Percentiles rank a stretch among this genome's conserved stretches.
Conservation (phyloP, 2,888 invertebrate genomes). For the Patella depressa region DNA sequence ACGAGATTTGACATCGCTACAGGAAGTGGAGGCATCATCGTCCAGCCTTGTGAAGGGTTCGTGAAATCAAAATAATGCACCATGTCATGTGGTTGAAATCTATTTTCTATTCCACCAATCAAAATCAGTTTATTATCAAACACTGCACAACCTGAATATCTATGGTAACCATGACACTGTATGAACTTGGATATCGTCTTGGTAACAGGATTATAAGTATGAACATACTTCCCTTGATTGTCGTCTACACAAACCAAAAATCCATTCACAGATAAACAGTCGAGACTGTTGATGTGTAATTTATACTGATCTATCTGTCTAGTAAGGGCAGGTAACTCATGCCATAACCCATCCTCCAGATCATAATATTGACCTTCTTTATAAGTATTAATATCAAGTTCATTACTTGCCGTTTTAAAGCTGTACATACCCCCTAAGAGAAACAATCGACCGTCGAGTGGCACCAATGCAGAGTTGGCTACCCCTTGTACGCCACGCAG, state of each 20-base stretch:
- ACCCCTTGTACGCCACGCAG: conserved; percentile 26
- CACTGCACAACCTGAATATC: conserved; percentile 26
- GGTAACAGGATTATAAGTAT: conserved; percentile 31
- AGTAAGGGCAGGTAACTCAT: conserved; percentile 21
- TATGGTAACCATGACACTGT: conserved; percentile 31
- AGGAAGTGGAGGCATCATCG: conserved; percentile 26
- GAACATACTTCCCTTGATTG: conserved; percentile 20
- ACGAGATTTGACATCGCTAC: conserved; percentile 19
- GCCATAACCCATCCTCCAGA: conserved; percentile 26
- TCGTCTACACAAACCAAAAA: conserved; percentile 26
- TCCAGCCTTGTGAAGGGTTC: conserved; percentile 11
- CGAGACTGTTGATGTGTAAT: conserved; percentile 19
- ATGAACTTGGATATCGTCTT: conserved; percentile 17
- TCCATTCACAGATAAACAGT: conserved; percentile 24
- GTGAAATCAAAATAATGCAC: conserved; percentile 28
- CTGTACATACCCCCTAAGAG: conserved; percentile 28
- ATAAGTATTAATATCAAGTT: conserved; percentile 17
- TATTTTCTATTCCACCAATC: conserved; percentile 25
- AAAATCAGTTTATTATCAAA: conserved; percentile 24
- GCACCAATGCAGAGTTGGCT: conserved; percentile 29
- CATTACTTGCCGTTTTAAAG: neutral
- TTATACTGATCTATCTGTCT: conserved; percentile 15
- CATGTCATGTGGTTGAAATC: conserved; percentile 26
- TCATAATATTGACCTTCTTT: conserved; percentile 25
- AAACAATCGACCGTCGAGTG: conserved; percentile 32